Percentiles rank a stretch among this genome's conserved stretches.
Evolutionary conservation across 37 sponge, comb jelly and placozoan species (phyloP).

Genomic region (Beroe forskalii): DNA sequence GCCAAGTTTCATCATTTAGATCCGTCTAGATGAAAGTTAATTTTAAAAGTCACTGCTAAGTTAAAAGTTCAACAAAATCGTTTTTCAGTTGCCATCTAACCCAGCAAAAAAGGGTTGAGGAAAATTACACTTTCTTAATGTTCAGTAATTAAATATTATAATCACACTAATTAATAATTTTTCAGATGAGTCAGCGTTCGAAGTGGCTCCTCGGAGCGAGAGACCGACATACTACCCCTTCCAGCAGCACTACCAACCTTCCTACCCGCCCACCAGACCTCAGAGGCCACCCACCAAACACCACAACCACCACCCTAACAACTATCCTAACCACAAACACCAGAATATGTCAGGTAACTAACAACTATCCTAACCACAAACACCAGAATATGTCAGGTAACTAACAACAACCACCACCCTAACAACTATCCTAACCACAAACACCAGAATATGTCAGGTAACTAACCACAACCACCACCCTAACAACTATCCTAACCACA

Average conservation of each 20-base stretch:
- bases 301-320: not conserved
- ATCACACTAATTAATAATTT: too few species aligned
- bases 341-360: not conserved
- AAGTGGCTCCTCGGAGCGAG: not conserved
- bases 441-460: not conserved
- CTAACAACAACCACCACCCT: not conserved
- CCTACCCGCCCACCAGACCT: slow-evolving; percentile 6
- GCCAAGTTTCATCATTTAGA: too few species aligned
- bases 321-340: not conserved
- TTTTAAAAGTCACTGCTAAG: too few species aligned
- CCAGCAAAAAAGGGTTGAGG: too few species aligned
- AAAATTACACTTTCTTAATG: too few species aligned
- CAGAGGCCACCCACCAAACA: not conserved
- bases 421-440: not conserved
- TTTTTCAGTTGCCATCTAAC: too few species aligned
- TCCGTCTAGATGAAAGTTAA: too few species aligned
- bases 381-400: not conserved
- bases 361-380: not conserved
- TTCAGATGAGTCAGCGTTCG: slow-evolving; percentile 64
- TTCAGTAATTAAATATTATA: too few species aligned
- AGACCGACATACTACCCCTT: slow-evolving; percentile 50
- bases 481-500: not conserved
- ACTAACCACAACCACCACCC: too few species aligned
- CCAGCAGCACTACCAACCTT: slow-evolving; percentile 55
- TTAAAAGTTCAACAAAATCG: too few species aligned